Evolutionary conservation across 2,797 vertebrate genomes (phyloP).

Genomic region (Mastacembelus armatus): DNA sequence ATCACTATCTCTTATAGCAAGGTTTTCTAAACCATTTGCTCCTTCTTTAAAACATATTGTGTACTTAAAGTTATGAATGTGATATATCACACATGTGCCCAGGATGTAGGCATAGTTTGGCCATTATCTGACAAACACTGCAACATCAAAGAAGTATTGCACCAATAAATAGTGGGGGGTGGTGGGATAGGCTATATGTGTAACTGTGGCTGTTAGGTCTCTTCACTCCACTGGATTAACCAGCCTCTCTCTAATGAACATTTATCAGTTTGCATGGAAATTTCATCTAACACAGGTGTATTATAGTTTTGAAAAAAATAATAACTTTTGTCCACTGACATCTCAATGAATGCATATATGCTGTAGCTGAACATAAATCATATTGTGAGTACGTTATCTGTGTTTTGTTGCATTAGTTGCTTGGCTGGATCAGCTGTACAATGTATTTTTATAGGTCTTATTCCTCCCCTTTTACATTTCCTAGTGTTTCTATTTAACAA

Average conservation of each 20-base stretch:
- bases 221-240: not conserved
- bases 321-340: not conserved
- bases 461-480: too few species aligned
- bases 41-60: slow-evolving; percentile 3
- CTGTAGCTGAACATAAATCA: too few species aligned
- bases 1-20: slow-evolving; percentile 8
- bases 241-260: not conserved
- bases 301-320: not conserved
- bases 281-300: not conserved
- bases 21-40: slow-evolving; percentile 11
- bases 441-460: too few species aligned
- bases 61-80: not conserved
- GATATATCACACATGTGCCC: not conserved
- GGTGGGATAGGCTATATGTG: not conserved
- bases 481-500: too few species aligned
- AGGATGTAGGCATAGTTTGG: slow-evolving; percentile 9
- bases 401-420: too few species aligned
- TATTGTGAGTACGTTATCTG: too few species aligned
- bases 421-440: too few species aligned
- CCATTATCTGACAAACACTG: not conserved
- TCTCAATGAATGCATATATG: not conserved
- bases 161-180: not conserved
- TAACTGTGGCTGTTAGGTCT: too few species aligned
- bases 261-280: not conserved
- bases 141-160: not conserved